Percentiles rank a stretch among this genome's conserved stretches.
Conservation (phyloP, 1,140 invertebrate genomes). For the Protaetia brevitarsis region DNA sequence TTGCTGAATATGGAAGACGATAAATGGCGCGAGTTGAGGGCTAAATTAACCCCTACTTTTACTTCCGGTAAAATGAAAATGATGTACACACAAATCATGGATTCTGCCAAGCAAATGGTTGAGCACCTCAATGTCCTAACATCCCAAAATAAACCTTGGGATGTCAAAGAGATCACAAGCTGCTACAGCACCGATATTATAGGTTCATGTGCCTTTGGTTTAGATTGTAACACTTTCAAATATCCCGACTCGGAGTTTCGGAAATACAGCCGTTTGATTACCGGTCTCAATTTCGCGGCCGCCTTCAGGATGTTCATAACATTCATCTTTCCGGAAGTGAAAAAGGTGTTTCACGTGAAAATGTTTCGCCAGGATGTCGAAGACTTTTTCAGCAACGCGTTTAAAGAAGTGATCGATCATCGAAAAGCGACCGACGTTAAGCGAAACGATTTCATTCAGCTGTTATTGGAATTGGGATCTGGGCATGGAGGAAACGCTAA, state of each 20-base stretch:
- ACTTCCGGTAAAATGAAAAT: slow-evolving; percentile 32
- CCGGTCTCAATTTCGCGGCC: background rate
- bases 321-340: background rate
- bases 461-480: background rate
- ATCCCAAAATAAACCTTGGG: slow-evolving; percentile 31
- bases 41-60: slow-evolving; percentile 51
- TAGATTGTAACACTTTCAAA: slow-evolving; percentile 50
- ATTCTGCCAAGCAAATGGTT: background rate
- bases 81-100: slow-evolving; percentile 24
- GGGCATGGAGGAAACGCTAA: background rate
- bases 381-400: no score
- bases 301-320: background rate
- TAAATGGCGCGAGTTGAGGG: slow-evolving; percentile 50
- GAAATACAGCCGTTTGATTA: slow-evolving; percentile 20
- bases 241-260: slow-evolving; percentile 48
- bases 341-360: no score
- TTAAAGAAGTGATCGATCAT: no score
- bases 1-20: slow-evolving; percentile 48
- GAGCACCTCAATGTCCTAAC: slow-evolving; percentile 24
- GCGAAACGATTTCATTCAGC: no score
- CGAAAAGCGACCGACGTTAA: no score
- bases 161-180: slow-evolving; percentile 47
- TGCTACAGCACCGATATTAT: slow-evolving; percentile 54
- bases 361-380: no score
- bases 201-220: slow-evolving; percentile 53